Base-by-base conservation (phyloP, 2,113 vertebrate species). In the Poeciliopsis turrubarensis region DNA sequence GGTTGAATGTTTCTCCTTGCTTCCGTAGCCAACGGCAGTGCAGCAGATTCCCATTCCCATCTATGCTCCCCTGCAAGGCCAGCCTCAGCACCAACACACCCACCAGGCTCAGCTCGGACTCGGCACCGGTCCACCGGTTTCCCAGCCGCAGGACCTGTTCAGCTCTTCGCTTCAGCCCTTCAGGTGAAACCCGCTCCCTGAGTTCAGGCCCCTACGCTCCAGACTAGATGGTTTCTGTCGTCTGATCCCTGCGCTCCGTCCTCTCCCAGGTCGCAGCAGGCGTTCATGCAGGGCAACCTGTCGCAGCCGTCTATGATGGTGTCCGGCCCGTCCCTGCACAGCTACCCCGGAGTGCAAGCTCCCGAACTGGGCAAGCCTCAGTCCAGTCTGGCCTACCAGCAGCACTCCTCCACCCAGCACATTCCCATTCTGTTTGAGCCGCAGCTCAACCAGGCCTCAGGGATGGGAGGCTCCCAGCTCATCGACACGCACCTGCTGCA, bases 401-500 rank as follows among this genome's bases (percentile, higher is more conserved):
- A 98, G 82, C 96, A 96, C n/a, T 98, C 97, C 54, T 99, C 93
- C 30, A 95, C 97, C 10, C 97, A 98, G 31, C 97, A 97, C 75
- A 99, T 99, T 91, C 97, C 97, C n/a, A 99, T 99, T 73, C 86
- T 99, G 26, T 99, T 99, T 0, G 98, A 99, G 67, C 98, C 98
- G 1, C 97, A 98, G 67, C 95, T 99, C 34, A 94, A 97, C 65
- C 98, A 99, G 84, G 95, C 97, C 0, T 98, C 98, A 5, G 97
- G 97, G 39, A 95, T 99, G 68, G 97, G 97, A 27, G 96, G 95
- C 73, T 99, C 98, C 65, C 98, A 98, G 83, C 95, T 99, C 51
- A 98, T 99, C 19, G 98, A 99, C 72, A 98, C 98, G 1, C 98
- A 99, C 84, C 90, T 99, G 30, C 95, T 99, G 57, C 98, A 99